Percentiles rank a stretch among this genome's conserved stretches.
phyloP scores from a whole-genome alignment of 2,888 invertebrate species.

The Agonopterix heracliana region DNA sequence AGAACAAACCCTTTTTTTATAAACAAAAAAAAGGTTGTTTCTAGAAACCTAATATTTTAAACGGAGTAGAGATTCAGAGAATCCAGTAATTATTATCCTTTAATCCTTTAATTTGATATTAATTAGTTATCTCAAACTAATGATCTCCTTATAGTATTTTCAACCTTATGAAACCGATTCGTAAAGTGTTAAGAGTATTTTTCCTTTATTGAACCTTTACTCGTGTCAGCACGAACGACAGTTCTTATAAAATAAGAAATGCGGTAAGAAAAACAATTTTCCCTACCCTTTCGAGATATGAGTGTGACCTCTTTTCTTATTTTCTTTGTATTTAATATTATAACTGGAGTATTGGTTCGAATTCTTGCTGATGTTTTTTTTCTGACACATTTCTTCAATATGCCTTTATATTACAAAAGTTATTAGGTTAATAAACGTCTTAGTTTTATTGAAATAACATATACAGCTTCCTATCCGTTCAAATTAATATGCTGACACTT shows the following conservation, averaged over 20 bases:
- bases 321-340: conserved; percentile 13
- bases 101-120: too few relatives aligned
- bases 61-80: too few relatives aligned
- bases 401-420: too few relatives aligned
- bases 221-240: conserved; percentile 15
- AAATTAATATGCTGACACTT: too few relatives aligned
- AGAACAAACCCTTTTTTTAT: too few relatives aligned
- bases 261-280: conserved; percentile 37
- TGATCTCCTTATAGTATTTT: not conserved
- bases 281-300: conserved; percentile 24
- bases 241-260: conserved; percentile 23
- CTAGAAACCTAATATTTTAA: too few relatives aligned
- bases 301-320: conserved; percentile 27
- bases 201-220: conserved; percentile 17
- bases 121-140: not conserved
- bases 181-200: conserved; percentile 15
- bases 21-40: too few relatives aligned
- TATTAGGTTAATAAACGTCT: too few relatives aligned
- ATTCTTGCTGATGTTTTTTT: not conserved
- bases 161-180: conserved; percentile 8
- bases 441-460: too few relatives aligned
- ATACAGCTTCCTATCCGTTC: too few relatives aligned
- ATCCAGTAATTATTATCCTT: too few relatives aligned
- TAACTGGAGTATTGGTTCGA: conserved; percentile 1
- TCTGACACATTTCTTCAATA: too few relatives aligned